Base-by-base conservation (phyloP, 2,113 vertebrate species). In the Aegotheles bennettii region DNA sequence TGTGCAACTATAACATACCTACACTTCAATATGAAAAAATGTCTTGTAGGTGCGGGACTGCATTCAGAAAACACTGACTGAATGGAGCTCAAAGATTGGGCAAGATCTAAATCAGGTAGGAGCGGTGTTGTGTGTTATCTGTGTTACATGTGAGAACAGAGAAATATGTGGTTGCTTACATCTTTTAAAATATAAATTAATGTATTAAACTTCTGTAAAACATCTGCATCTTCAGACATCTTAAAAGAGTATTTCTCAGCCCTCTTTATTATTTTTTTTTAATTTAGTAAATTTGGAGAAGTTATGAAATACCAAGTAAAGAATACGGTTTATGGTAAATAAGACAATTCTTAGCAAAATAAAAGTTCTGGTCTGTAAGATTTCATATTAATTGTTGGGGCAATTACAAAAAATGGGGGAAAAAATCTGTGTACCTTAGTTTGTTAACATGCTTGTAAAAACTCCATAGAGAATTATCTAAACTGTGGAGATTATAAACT, bases 1-100 rank as follows among this genome's bases (percentile, higher is more conserved):
- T 93, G 13, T 76, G 73, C 2, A 14, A 29, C 19, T 80, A 3
- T 54, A 59, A 21, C 28, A 21, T 12, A 36, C 43, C 26, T 17
- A 9, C 2, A 1, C 16, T 60, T 73, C 16, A 82, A 0, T 31
- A 5, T 47, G 20, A 31, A 56, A n/a, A 50, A 43, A 65, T 88
- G 8, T 88, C 97, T 98, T 98, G 71, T 97, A 99, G 99, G 98
- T 99, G 91, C 98, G 98, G 87, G 99, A 99, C 95, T 99, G 99
- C 97, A 99, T 99, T 96, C 98, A 98, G 93, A 99, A 98, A 69
- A 99, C 99, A 0, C 96, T 99, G 95, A 99, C 97, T 73, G 99
- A 99, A 56, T 99, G 99, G 99, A 97, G 98, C 95, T 98, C 98
- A 26, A 97, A 98, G 61, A 96, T 98, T 79, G 93, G 97, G 81